A percentile compares a stretch with the other conserved stretches of the same genome.
phyloP scores from a whole-genome alignment of 2,888 invertebrate genomes.

The Clitarchus hookeri region DNA sequence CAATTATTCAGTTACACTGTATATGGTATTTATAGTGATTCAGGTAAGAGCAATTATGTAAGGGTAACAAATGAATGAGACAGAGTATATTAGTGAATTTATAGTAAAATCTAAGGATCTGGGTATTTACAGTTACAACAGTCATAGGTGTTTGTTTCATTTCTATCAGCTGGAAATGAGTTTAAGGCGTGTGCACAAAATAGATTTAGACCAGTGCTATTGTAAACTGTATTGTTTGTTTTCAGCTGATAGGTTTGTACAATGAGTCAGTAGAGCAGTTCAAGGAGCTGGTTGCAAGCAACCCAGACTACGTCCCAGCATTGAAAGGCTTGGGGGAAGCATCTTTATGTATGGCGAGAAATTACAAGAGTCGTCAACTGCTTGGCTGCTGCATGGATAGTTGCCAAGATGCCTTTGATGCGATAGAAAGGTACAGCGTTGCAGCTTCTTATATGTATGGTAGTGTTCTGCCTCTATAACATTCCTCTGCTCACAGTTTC shows the following conservation, averaged over 20 bases:
- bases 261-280: conserved; percentile 75
- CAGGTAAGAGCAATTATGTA: no score
- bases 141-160: no score
- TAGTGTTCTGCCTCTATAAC: no score
- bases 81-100: neutral
- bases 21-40: no score
- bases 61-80: no score
- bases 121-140: no score
- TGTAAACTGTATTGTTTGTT: conserved; percentile 27
- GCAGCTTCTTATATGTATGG: neutral
- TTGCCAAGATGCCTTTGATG: conserved; percentile 71
- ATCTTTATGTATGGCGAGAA: conserved; percentile 71
- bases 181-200: no score
- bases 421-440: conserved; percentile 58
- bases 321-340: conserved; percentile 84
- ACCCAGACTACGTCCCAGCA: conserved; percentile 69
- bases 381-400: conserved; percentile 73
- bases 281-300: conserved; percentile 60
- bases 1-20: no score
- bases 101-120: no score
- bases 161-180: no score
- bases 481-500: no score
- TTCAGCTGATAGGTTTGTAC: conserved; percentile 67
- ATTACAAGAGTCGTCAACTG: conserved; percentile 67
- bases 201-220: no score